A percentile compares a stretch with the other conserved stretches of the same genome.
Conservation (phyloP, 2,113 vertebrate species). For the Eulacestoma nigropectus region DNA sequence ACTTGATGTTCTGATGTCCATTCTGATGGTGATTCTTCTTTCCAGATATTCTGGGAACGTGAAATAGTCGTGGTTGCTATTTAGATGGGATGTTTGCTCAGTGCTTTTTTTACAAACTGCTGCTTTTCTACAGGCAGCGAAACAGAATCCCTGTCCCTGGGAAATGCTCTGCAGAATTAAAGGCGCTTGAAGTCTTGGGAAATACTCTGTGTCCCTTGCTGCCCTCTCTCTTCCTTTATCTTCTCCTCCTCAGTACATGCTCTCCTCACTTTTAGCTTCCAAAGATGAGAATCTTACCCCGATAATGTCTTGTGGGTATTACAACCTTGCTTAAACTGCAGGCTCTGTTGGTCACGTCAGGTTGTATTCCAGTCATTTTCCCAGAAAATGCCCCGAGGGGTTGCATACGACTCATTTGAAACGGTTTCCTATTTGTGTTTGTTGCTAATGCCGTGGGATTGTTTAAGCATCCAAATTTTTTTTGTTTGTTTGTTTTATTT, state of each 20-base stretch:
- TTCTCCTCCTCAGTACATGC: background rate
- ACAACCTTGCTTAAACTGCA: background rate
- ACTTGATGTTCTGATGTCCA: background rate
- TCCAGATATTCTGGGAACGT: background rate
- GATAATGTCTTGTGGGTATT: background rate
- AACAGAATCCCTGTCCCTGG: background rate
- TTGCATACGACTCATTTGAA: background rate
- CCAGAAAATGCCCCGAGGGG: background rate
- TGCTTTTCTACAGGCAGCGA: background rate
- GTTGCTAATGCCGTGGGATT: background rate
- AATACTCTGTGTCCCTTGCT: background rate
- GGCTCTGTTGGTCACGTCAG: conserved; percentile 8
- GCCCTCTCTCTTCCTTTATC: background rate
- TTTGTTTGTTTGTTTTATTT: background rate
- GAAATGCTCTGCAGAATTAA: background rate
- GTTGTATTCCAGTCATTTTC: conserved; percentile 2
- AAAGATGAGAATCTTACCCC: background rate
- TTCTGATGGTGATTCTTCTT: background rate
- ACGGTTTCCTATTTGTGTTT: background rate
- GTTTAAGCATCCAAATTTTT: background rate
- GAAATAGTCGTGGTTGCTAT: background rate
- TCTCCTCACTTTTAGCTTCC: background rate
- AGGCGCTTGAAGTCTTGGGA: background rate
- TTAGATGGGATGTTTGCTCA: background rate
- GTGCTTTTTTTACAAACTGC: background rate